Percentiles rank a stretch among this genome's conserved stretches.
These are phyloP conservation scores for Euura saliciscinereae DNA, from an alignment of 1,140 invertebrate species.

Conservation along the genomic window DNA sequence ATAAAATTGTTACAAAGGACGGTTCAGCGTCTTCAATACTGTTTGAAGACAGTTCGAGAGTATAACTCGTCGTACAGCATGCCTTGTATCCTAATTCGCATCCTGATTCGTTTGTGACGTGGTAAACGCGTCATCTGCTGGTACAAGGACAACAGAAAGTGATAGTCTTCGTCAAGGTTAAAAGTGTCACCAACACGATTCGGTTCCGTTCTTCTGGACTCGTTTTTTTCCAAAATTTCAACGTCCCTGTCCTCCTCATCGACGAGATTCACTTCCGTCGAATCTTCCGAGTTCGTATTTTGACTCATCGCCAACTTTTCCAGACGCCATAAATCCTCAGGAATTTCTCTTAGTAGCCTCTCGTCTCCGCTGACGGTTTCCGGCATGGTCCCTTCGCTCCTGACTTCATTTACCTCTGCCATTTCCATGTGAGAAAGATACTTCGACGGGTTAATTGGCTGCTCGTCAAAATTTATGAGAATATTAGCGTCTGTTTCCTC, in stretches of 20 bases:
- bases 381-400: too few relatives aligned
- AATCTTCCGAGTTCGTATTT: too few relatives aligned
- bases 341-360: too few relatives aligned
- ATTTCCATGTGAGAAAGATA: too few relatives aligned
- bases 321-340: too few relatives aligned
- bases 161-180: constrained; percentile 16
- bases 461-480: too few relatives aligned
- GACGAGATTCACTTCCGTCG: too few relatives aligned
- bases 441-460: too few relatives aligned
- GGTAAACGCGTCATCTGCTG: constrained; percentile 19
- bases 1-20: constrained; percentile 1
- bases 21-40: neutral
- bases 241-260: neutral
- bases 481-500: too few relatives aligned
- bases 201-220: neutral
- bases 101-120: constrained; percentile 24
- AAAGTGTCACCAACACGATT: neutral
- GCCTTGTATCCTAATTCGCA: constrained; percentile 26
- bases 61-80: constrained; percentile 24
- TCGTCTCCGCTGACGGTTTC: too few relatives aligned
- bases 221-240: neutral
- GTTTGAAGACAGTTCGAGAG: neutral
- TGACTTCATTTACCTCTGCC: too few relatives aligned
- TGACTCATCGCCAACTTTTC: too few relatives aligned
- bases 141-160: constrained; percentile 26